Evolutionary conservation across 2,113 vertebrate species (phyloP).

Genomic region (Riparia riparia): DNA sequence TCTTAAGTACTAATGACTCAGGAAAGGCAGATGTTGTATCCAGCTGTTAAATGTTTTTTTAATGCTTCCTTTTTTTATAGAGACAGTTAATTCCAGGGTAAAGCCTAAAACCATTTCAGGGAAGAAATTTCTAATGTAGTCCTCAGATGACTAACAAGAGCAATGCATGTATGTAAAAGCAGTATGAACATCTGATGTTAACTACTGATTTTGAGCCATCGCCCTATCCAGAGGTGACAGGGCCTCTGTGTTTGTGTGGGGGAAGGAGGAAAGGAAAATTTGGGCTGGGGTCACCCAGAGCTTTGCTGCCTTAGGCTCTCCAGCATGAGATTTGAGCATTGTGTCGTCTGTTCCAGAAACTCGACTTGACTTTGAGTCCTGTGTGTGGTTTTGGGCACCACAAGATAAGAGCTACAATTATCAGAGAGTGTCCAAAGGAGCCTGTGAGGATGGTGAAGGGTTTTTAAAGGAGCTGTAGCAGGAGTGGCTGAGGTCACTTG

Average conservation of each 20-base stretch:
- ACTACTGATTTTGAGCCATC: background rate
- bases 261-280: background rate
- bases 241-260: rapidly evolving
- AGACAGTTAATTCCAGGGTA: constrained; percentile 13
- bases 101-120: constrained; percentile 3
- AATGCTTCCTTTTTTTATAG: constrained; percentile 36
- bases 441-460: background rate
- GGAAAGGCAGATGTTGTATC: constrained; percentile 63
- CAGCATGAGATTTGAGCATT: background rate
- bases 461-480: background rate
- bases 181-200: background rate
- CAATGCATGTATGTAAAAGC: background rate
- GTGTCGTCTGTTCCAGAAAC: background rate
- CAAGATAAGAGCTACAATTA: too few species aligned
- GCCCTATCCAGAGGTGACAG: rapidly evolving
- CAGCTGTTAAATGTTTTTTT: constrained; percentile 64
- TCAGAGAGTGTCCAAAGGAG: background rate
- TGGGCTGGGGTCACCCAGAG: background rate
- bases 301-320: background rate
- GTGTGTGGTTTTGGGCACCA: background rate
- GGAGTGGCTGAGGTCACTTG: background rate
- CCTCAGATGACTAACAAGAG: background rate
- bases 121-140: background rate
- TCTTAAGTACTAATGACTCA: constrained; percentile 56
- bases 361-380: rapidly evolving